Conservation (phyloP, 2,888 invertebrate species). For the Pilophorus perplexus region DNA sequence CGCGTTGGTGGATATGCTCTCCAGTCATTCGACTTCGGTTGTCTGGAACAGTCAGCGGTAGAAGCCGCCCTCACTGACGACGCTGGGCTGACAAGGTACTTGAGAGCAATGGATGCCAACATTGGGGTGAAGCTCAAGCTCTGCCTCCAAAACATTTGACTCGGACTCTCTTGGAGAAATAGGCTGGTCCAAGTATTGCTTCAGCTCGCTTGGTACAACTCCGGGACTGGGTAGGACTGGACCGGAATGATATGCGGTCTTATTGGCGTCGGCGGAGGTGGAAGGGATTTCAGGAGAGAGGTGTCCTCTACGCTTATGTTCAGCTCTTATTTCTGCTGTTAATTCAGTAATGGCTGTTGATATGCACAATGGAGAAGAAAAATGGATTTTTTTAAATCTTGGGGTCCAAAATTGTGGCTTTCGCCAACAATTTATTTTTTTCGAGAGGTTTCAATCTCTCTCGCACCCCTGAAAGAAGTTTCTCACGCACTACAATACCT, state of each 20-base stretch:
- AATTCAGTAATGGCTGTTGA: background rate
- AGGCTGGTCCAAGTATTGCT: background rate
- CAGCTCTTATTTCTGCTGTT: background rate
- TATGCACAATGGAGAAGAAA: background rate
- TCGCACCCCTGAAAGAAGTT: background rate
- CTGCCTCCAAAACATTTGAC: background rate
- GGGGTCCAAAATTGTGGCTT: conserved; percentile 9
- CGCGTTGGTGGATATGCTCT: no score
- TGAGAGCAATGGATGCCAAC: background rate
- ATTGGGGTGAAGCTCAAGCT: background rate
- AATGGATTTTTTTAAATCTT: conserved; percentile 13
- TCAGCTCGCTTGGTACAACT: conserved; percentile 4
- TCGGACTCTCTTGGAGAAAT: background rate
- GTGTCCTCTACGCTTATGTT: background rate
- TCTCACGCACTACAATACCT: background rate
- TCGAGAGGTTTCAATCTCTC: background rate
- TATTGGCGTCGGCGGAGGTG: background rate
- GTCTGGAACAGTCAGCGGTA: conserved; percentile 3
- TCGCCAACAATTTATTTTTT: background rate
- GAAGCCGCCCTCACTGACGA: background rate
- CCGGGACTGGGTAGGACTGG: background rate
- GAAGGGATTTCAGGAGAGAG: background rate
- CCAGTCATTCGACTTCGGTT: conserved; percentile 12
- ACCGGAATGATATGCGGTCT: background rate
- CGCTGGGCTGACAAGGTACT: background rate